phyloP scores from a whole-genome alignment of 2,113 vertebrate genomes.

The Otolemur garnettii region DNA sequence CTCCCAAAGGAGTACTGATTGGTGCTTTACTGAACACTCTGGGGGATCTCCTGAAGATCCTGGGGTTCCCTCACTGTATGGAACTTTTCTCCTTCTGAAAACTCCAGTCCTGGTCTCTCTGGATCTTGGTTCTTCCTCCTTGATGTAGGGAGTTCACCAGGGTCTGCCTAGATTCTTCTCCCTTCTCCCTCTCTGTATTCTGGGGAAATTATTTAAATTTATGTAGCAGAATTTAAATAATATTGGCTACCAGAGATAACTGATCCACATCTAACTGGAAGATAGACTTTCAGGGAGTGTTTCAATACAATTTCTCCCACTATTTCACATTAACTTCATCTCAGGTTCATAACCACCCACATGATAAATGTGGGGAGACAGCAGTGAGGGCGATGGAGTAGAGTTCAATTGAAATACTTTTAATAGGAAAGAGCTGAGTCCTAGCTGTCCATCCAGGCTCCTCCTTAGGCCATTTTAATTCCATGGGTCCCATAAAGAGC shows the following conservation, averaged over 20 bases:
- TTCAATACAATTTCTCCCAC: not conserved
- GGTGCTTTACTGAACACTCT: not conserved
- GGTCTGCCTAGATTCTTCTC: not conserved
- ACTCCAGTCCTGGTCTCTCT: not conserved
- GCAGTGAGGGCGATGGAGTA: rapidly evolving
- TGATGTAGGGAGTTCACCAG: rapidly evolving
- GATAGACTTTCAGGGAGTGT: not conserved
- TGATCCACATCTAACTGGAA: not conserved
- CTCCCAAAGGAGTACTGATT: not conserved
- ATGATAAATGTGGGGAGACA: not conserved
- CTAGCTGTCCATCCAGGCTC: not conserved
- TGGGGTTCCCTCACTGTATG: not conserved
- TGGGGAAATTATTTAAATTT: not conserved
- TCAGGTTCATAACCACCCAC: not conserved
- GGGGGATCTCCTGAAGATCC: not conserved
- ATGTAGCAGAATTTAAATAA: not conserved
- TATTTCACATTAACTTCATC: not conserved
- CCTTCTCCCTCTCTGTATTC: not conserved
- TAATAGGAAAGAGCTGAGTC: not conserved
- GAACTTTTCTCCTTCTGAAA: not conserved
- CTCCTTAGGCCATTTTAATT: not conserved
- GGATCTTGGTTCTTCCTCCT: not conserved
- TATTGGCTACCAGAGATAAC: not conserved
- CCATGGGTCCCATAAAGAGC: not conserved
- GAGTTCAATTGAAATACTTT: not conserved